Evolutionary conservation across 2,113 vertebrate species (phyloP), one percentile per base, ranked within the genome.

Genomic region (Nothoprocta pentlandii): DNA sequence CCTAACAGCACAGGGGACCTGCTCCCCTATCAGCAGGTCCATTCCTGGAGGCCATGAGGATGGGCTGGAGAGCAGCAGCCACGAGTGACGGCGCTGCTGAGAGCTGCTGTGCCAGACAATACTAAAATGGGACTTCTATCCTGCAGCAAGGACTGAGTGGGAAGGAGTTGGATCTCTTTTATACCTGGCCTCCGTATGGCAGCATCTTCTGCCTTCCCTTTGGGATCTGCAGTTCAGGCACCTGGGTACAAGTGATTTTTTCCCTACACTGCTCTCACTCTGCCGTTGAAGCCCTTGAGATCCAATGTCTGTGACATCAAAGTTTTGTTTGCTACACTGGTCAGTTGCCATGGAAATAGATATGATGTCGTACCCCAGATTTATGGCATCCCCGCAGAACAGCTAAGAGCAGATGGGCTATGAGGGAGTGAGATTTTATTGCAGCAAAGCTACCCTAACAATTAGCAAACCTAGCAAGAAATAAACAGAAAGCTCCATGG

Each of bases 391-490:
- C 92, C 96, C 70, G 93, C 92, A 95, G 94, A 96, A 90, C 92
- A 73, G 90, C 95, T 79, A n/a, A 20, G 95, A 97, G 94, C 96
- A 96, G 96, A 95, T 97, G 96, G 95, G 90, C 94, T 95, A 92
- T 1, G 95, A 97, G 93, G 93, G 94, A 97, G 94, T 92, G 95
- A 92, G 95, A 95, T 96, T 95, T 95, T 87, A 95, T 92, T 93
- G 96, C 93, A 59, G 88, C 0, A 1, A 92, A 95, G 94, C 94
- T 89, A 94, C 94, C 88, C 86, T 44, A 95, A 89, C 96, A 92
- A 95, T 96, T 92, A 96, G 90, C 74, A 95, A 79, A 95, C 90
- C 93, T 94, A 92, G 95, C 94, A 94, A 80, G 92, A 90, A 95
- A 94, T 74, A 90, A 96, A 90, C 88, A 92, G 93, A 47, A 56